Conservation (phyloP, 2,113 vertebrate species). For the Brienomyrus brachyistius region DNA sequence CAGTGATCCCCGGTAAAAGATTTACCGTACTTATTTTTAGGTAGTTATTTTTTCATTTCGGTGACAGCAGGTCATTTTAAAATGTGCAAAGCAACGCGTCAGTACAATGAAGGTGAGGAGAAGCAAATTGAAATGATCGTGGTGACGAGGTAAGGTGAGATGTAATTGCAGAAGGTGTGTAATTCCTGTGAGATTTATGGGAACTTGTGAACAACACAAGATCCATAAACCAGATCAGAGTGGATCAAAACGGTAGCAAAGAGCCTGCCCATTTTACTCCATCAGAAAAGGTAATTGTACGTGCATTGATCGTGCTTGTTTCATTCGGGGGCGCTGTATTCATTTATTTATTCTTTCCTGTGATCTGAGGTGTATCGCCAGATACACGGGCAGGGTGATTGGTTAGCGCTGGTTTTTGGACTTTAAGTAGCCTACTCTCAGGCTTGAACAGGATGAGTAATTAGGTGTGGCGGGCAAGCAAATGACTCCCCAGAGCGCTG, state of each 20-base stretch:
- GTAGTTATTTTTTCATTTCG: neutral
- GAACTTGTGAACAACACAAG: neutral
- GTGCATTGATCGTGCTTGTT: neutral
- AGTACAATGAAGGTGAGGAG: neutral
- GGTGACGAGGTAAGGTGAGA: neutral
- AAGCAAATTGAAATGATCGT: neutral
- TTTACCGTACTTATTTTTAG: neutral
- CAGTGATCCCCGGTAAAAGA: neutral
- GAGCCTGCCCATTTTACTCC: neutral
- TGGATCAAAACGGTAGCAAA: neutral
- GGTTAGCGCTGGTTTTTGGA: neutral
- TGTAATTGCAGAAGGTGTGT: neutral
- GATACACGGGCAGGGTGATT: neutral
- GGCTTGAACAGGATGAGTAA: neutral
- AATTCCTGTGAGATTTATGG: neutral
- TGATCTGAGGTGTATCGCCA: neutral
- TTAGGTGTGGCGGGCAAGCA: slow-evolving; percentile 4
- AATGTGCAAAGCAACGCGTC: neutral
- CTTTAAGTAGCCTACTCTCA: no score
- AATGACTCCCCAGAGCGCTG: neutral
- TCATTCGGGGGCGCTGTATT: neutral
- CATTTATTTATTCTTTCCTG: neutral
- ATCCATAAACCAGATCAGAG: neutral
- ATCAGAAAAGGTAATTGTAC: neutral
- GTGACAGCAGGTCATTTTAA: neutral